These are phyloP conservation scores for Protophormia terraenovae DNA, from an alignment of 2,888 invertebrate genomes.

Conservation along the genomic window DNA sequence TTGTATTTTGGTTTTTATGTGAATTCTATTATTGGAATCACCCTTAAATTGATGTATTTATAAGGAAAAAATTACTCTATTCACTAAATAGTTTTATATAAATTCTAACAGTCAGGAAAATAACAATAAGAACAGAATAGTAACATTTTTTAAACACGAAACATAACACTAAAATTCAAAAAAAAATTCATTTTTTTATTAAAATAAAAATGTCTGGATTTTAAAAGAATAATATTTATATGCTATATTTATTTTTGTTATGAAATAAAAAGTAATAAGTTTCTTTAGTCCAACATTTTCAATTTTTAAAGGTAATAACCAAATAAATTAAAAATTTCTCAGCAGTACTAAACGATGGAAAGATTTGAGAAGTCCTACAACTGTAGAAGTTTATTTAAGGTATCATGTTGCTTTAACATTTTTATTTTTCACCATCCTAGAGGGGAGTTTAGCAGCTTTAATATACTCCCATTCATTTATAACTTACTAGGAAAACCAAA, in stretches of 20 bases:
- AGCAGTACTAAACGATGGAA: too few relatives aligned
- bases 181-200: too few relatives aligned
- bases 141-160: too few relatives aligned
- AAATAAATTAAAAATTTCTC: too few relatives aligned
- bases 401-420: constrained; percentile 4
- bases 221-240: too few relatives aligned
- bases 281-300: too few relatives aligned
- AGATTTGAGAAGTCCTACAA: background rate
- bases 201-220: too few relatives aligned
- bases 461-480: background rate
- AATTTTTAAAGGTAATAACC: too few relatives aligned
- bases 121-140: background rate
- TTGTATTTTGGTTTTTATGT: background rate
- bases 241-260: too few relatives aligned
- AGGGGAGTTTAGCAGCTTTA: background rate
- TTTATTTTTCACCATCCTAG: background rate
- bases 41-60: constrained; percentile 27
- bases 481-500: background rate
- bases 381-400: constrained; percentile 19
- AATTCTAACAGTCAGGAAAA: background rate
- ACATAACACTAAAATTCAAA: too few relatives aligned
- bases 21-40: constrained; percentile 15
- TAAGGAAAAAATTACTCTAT: background rate
- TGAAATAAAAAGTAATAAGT: too few relatives aligned
- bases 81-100: background rate